Evolutionary conservation across 2,113 vertebrate genomes (phyloP), one percentile per base, ranked within the genome.

Genomic region (Hemiprocne comata): DNA sequence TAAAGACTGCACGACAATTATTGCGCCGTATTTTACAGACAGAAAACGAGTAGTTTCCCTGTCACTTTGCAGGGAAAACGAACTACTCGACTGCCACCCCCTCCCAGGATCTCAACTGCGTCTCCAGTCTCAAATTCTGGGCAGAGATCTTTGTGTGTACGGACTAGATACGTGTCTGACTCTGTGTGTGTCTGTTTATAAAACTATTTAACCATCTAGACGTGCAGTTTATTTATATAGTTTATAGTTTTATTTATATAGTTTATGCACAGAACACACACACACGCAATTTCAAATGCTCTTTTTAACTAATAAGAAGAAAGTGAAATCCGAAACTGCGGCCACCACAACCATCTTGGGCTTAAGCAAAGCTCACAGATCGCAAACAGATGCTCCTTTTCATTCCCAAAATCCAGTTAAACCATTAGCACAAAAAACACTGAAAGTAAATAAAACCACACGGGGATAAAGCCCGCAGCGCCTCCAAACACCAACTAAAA

Each of bases 261-360:
- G 28, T 77, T 90, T 73, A 46, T 44, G 61, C 67, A 61, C 70
- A 54, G 51, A 86, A 87, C 75, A 75, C 61, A 85, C 94, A 91
- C 84, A 87, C 66, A 90, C 28, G 60, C 67, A 80, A 88, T 90
- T 40, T 82, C 67, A 86, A 97, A 92, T 42, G 79, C 28, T 80
- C 65, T 60, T 94, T 87, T 96, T 92, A 96, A 96, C 93, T 94
- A 93, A 73, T 91, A 93, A 94, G 58, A 96, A 94, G 94, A 96
- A 96, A 96, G 94, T 94, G 94, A 97, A 97, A 95, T 94, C 58
- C 55, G 88, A 97, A 97, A 96, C 95, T 94, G 91, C 73, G 83
- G 93, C 93, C 93, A 95, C 89, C 89, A 96, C 93, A 89, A 97
- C 95, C 90, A 93, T 97, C 51, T 90, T 85, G 88, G 90, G 83